Evolutionary conservation across 2,888 invertebrate genomes (phyloP), one percentile per base, ranked within the genome.

Genomic region (Apamea epomidion): DNA sequence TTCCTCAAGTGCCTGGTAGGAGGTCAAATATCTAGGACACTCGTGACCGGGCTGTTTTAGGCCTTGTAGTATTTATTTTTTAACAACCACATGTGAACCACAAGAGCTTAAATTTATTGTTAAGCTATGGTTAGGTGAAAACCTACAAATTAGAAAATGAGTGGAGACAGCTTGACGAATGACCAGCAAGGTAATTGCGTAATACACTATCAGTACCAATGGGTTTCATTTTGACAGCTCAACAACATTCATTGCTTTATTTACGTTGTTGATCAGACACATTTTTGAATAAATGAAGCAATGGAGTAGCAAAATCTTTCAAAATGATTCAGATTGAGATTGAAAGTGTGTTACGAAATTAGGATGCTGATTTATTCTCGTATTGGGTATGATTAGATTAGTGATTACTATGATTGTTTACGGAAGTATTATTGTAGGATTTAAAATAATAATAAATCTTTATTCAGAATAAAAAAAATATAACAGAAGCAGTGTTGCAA

Each of bases 1-100:
- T 70, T 8, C 29, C 32, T 45, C 32, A 42, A 73, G 10, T 45
- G 29, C 1, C n/a, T 45, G 16, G 25, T 74, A 37, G 32, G 25
- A 74, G 82, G 78, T 69, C 78, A 75, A 75, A 75, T 81, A 85
- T 85, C 74, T 85, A 84, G 85, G 45, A 62, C 78, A 78, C n/a
- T 62, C 78, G 54, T 78, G 74, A 85, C 74, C 29, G 64, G 65
- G 51, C 64, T 78, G 16, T 51, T 62, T 72, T 54, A 64, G 42
- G 16, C 25, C n/a, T 68, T 72, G 68, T 37, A 12, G n/a, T 54
- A 25, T 73, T 51, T 81, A 25, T 62, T 29, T 64, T 58, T 73
- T 73, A 4, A 54, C 29, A 12, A 54, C 12, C 8, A 29, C 25
- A 32, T 45, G 58, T 42, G 51, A 78, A 74, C 16, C 21, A 25